These are phyloP conservation scores for Ophiothrix spiculata DNA, from an alignment of 35 echinoderm and acorn worm genomes.

Conservation along the genomic window DNA sequence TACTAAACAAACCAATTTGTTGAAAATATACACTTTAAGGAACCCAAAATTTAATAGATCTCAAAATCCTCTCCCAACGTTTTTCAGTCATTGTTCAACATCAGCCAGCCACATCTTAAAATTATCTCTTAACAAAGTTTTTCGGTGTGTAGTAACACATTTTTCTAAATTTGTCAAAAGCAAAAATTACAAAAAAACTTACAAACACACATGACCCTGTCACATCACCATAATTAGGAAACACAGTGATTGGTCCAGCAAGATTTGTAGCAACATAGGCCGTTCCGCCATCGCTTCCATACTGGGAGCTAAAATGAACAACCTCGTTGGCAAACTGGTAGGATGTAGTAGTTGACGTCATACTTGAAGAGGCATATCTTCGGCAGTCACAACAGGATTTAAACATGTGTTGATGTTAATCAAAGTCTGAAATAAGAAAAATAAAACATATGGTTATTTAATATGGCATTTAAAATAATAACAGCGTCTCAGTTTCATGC, in stretches of 20 bases:
- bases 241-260: slow-evolving; percentile 51
- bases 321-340: slow-evolving; percentile 66
- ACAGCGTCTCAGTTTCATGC: too few species aligned
- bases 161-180: neutral
- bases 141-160: too few species aligned
- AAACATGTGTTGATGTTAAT: too few species aligned
- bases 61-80: too few species aligned
- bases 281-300: slow-evolving; percentile 59
- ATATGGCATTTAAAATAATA: too few species aligned
- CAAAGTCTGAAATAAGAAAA: too few species aligned
- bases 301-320: slow-evolving; percentile 69
- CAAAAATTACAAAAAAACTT: slow-evolving; percentile 30
- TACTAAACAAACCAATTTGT: too few species aligned
- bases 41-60: too few species aligned
- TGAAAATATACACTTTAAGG: too few species aligned
- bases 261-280: slow-evolving; percentile 72
- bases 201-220: slow-evolving; percentile 91
- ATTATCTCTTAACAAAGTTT: neutral
- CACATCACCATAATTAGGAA: slow-evolving; percentile 79
- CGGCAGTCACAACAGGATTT: neutral
- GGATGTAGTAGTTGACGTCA: slow-evolving; percentile 6
- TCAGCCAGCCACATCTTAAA: neutral
- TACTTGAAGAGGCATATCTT: neutral
- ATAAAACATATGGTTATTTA: too few species aligned
- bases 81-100: too few species aligned